These are phyloP conservation scores for Anseranas semipalmata DNA, from an alignment of 2,113 vertebrate genomes.

Conservation along the genomic window DNA sequence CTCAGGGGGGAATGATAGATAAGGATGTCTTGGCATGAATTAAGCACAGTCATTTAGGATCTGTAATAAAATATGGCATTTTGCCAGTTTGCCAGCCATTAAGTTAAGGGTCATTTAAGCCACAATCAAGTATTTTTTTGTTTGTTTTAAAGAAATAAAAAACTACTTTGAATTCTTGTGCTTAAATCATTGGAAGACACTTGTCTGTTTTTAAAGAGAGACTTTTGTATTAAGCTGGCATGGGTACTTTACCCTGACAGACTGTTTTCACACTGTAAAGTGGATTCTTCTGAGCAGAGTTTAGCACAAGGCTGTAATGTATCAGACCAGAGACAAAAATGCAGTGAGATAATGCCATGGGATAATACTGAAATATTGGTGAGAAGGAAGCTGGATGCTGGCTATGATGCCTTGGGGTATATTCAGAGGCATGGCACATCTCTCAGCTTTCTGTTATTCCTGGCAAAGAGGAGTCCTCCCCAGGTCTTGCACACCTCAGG, in stretches of 20 bases:
- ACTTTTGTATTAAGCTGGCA: background rate
- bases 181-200: background rate
- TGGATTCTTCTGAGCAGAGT: background rate
- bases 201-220: background rate
- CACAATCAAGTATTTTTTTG: accelerated
- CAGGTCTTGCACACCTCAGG: background rate
- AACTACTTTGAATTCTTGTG: background rate
- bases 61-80: background rate
- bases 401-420: background rate
- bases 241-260: background rate
- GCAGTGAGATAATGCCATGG: background rate
- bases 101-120: constrained; percentile 1
- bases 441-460: background rate
- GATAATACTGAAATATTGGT: background rate
- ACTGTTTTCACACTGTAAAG: background rate
- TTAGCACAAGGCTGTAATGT: background rate
- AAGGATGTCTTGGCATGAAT: background rate
- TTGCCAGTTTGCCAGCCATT: background rate
- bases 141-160: background rate
- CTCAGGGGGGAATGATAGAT: background rate
- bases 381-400: background rate
- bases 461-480: background rate
- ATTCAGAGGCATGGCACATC: background rate
- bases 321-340: background rate
- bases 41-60: background rate